Conservation (phyloP, 2,113 vertebrate genomes). For the Nothocercus nigrocapillus region DNA sequence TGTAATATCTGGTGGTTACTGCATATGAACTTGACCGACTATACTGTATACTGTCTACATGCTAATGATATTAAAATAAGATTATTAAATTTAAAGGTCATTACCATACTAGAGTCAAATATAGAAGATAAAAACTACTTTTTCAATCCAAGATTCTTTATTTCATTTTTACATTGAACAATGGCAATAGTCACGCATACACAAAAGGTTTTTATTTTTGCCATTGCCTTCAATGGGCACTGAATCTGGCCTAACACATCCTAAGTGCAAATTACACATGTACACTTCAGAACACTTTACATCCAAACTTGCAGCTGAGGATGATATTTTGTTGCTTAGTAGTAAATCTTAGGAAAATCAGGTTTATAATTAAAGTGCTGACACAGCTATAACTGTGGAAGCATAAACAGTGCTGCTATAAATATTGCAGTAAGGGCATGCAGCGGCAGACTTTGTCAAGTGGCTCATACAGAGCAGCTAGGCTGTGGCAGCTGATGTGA, state of each 20-base stretch:
- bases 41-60: not conserved
- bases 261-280: not conserved
- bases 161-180: not conserved
- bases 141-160: not conserved
- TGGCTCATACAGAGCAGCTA: slow-evolving; percentile 25
- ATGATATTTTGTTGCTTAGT: slow-evolving; percentile 58
- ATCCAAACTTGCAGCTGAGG: slow-evolving; percentile 54
- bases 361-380: slow-evolving; percentile 76
- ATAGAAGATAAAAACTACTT: fast-evolving
- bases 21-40: not conserved
- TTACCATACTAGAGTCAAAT: not conserved
- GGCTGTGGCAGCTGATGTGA: slow-evolving; percentile 54
- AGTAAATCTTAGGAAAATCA: slow-evolving; percentile 56
- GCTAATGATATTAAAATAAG: not conserved
- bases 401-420: slow-evolving; percentile 54
- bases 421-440: slow-evolving; percentile 63
- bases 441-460: slow-evolving; percentile 47
- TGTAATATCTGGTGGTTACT: not conserved
- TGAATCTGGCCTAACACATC: not conserved
- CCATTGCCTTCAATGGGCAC: not conserved
- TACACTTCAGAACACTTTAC: slow-evolving; percentile 17
- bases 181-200: not conserved
- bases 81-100: not conserved
- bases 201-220: not conserved
- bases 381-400: slow-evolving; percentile 58